Base-by-base conservation (phyloP, 2,888 invertebrate genomes). In the Electrophaes corylata region DNA sequence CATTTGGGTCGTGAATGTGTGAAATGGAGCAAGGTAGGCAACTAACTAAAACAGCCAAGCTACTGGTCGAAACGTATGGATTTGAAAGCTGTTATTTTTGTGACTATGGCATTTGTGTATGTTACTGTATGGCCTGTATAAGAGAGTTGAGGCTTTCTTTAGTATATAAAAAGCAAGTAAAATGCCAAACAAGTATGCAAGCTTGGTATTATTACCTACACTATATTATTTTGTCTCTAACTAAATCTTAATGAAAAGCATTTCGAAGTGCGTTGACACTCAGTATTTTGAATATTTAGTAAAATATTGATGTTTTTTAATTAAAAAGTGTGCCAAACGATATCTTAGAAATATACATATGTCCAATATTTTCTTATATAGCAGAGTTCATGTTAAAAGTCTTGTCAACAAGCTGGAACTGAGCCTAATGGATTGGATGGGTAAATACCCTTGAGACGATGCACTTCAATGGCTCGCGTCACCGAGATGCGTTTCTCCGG, bases 1-100 rank as follows among this genome's bases (percentile, higher is more conserved):
- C 47, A 62, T 62, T 64, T 60, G 43, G 57, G 60, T 53, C 60
- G 58, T 26, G 44, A 44, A 49, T 61, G 45, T 48, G 6, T 20
- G 23, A 64, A 60, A 20, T 62, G 47, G 64, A 55, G 52, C 64
- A 66, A 66, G 66, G 66, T 48, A n/a, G n/a, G n/a, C n/a, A n/a
- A n/a, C n/a, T n/a, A 52, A 50, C 16, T 4, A 29, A 37, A 44
- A 45, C 33, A 40, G 44, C 44, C 41, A 35, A 48, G 19, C 20
- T 20, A 47, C 39, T 10, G 8, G 14, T 39, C 19, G 2, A 39
- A n/a, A n/a, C 18, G 18, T 35, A 35, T 50, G 29, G 4, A 12
- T 44, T 26, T 35, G 20, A 12, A 31, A 41, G 14, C 20, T 12
- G 12, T 41, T 31, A 14, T 20, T 23, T 2, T 37, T 8, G 6